Base-by-base conservation (phyloP, 2,888 invertebrate species). In the Prenolepis imparis region DNA sequence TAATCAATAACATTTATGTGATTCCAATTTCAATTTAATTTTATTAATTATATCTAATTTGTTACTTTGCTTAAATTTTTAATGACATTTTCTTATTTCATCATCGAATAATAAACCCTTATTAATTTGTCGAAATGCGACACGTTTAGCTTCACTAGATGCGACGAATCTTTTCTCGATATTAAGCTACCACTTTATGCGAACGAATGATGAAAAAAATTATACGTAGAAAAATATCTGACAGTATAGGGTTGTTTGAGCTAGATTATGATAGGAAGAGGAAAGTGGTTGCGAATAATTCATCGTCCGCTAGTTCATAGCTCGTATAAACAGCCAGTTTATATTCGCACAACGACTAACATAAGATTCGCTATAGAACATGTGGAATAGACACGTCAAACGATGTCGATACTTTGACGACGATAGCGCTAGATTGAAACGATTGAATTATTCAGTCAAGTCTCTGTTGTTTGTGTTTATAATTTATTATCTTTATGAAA, bases 301-400 rank as follows among this genome's bases (percentile, higher is more conserved):
- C 36, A 80, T 70, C 59, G 59, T 4, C 44, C 4, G 24, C 59
- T 70, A 61, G 78, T 61, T 70, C 44, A 59, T 44, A 72, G 59
- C 21, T 70, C 70, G 48, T 61, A 59, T 70, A 80, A 80, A 70
- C 59, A 80, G 41, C 18, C 78, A 80, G 59, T 70, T 80, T 80
- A 78, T 41, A 59, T 70, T 78, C 70, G 68, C 55, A 59, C 41
- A 41, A 44, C 70, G 39, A 59, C 18, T 44, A 44, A 15, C 44
- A 36, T 28, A 3, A 28, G 28, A 48, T 18, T 48, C 18, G 18
- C 18, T 68, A 12, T 44, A 18, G 1, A 48, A 48, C 15, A 44
- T 28, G 32, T 32, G 44, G 18, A 78, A 68, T 44, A 57, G 57
- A 41, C 41, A 78, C 28, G 15, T 59, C 68, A 32, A 32, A 57